Evolutionary conservation across 2,797 vertebrate genomes (phyloP), one percentile per base, ranked within the genome.

Genomic region (Moxostoma hubbsi): DNA sequence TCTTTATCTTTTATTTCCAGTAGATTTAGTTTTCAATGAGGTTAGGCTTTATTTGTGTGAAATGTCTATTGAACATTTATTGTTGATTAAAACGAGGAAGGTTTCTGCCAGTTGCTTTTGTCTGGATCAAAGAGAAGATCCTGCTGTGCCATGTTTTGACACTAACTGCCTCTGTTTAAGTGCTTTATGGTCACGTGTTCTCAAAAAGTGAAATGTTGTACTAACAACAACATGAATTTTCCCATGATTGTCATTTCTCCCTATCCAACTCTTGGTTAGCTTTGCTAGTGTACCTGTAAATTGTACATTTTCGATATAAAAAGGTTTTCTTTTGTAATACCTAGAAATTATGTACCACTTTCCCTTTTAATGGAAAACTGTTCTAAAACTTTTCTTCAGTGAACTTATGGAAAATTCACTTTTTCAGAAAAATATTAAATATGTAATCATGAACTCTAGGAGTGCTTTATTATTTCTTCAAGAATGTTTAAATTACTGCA

Each of bases 231-330:
- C 50, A 67, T 16, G 15, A 80, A 58, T 75, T 77, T 83, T 81
- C 93, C 91, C 89, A 79, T 69, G 87, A 88, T 93, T 90, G 91
- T 90, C 93, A 93, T 92, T 72, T 68, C 92, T 92, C 94, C 94
- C 94, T 93, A 92, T 94, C 36, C 91, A 90, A 92, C 93, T 91
- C 94, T 92, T 92, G 92, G 94, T 95, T 95, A 95, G 94, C 93
- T 95, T 93, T 94, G 92, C 93, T 94, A 94, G 95, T 96, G 94
- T 93, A 91, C 93, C 94, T 97, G 96, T 98, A 97, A 96, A 97
- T 97, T 95, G 94, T 95, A 95, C 94, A 94, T 94, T 95, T 95
- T 93, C 93, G 93, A 94, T 93, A 36, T 36, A 36, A 36, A 89
- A 89, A 92, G 93, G 92, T 93, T 93, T 93, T 78, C 71, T 95